These are phyloP conservation scores for Periplaneta americana DNA, from an alignment of 1,140 invertebrate species.

Conservation along the genomic window DNA sequence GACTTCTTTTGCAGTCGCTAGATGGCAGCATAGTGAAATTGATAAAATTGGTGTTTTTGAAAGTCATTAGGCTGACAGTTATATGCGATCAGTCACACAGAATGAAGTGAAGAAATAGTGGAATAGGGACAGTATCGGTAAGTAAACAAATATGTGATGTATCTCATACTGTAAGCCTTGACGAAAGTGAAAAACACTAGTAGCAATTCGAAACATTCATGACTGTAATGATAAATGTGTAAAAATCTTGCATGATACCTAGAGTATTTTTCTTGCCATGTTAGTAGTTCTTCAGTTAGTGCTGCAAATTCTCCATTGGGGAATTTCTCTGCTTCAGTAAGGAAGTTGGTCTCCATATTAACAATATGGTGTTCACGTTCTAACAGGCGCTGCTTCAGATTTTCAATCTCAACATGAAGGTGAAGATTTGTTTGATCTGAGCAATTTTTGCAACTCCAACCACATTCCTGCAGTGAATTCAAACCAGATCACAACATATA, in stretches of 20 bases:
- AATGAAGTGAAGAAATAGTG: too few relatives aligned
- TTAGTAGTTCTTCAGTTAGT: conserved; percentile 75
- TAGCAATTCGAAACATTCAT: too few relatives aligned
- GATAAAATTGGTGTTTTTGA: too few relatives aligned
- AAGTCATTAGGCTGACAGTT: too few relatives aligned
- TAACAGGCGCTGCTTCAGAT: conserved; percentile 69
- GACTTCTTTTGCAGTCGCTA: too few relatives aligned
- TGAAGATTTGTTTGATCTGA: conserved; percentile 53
- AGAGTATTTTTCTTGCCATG: conserved; percentile 90
- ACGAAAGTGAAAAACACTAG: too few relatives aligned
- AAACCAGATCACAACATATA: conserved; percentile 19
- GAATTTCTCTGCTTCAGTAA: conserved; percentile 70
- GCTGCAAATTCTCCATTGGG: conserved; percentile 67
- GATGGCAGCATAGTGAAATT: too few relatives aligned
- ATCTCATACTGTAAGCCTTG: too few relatives aligned
- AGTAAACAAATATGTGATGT: too few relatives aligned
- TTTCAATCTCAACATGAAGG: conserved; percentile 81
- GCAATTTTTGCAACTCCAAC: conserved; percentile 47
- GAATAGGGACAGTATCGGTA: too few relatives aligned
- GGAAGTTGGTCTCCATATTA: conserved; percentile 78
- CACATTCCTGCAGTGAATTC: conserved; percentile 44
- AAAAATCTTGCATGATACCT: conserved; percentile 42
- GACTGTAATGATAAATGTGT: too few relatives aligned
- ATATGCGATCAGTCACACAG: too few relatives aligned
- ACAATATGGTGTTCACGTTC: conserved; percentile 79